phyloP scores from a whole-genome alignment of 2,888 invertebrate species.

The Choristoneura rosaceana region DNA sequence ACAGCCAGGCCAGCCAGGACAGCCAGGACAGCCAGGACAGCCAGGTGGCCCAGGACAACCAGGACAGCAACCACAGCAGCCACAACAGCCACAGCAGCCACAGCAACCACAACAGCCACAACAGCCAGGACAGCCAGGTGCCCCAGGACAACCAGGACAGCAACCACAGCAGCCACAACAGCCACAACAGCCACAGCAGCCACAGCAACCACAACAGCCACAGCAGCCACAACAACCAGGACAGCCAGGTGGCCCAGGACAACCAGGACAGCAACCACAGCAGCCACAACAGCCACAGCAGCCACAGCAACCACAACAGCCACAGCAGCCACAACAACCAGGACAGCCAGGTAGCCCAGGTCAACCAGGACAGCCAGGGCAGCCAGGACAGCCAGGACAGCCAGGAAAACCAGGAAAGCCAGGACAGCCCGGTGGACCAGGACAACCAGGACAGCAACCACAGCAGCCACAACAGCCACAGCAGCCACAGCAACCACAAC shows the following conservation, averaged over 20 bases:
- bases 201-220: not conserved
- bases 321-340: not conserved
- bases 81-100: slow-evolving; percentile 3
- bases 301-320: not conserved
- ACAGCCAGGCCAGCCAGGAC: not conserved
- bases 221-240: not conserved
- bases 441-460: not conserved
- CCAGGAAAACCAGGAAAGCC: not conserved
- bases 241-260: not conserved
- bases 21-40: not conserved
- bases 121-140: not conserved
- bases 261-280: too few species aligned
- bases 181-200: not conserved
- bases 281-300: too few species aligned
- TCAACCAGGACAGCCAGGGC: slow-evolving; percentile 4
- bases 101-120: not conserved
- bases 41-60: not conserved
- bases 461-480: not conserved
- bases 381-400: slow-evolving; percentile 5
- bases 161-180: too few species aligned
- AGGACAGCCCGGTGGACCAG: not conserved
- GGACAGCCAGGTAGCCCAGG: not conserved
- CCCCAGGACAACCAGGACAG: too few species aligned
- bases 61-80: slow-evolving; percentile 5
- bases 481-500: not conserved